phyloP scores from a whole-genome alignment of 1,140 invertebrate species.

The Bombyx mori region ASM3026992v2 NC_085124.1:8188001-8188500 shows the following conservation, averaged over 20 bases:
- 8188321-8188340: background rate
- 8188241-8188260: background rate
- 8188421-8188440: constrained; percentile 46
- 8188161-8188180: constrained; percentile 38
- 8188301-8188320: background rate
- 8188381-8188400: constrained; percentile 10
- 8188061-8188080: constrained; percentile 34
- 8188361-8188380: background rate
- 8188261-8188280: background rate
- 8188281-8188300: background rate
- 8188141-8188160: constrained; percentile 9
- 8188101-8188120: constrained; percentile 30
- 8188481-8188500: constrained; percentile 44
- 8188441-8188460: constrained; percentile 61
- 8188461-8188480: constrained; percentile 53
- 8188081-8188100: constrained; percentile 24
- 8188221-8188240: too few relatives aligned
- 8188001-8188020: background rate
- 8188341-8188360: background rate
- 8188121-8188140: constrained; percentile 24
- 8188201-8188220: constrained; percentile 3
- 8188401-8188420: constrained; percentile 20
- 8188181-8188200: constrained; percentile 23
- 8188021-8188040: background rate
- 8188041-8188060: constrained; percentile 28